A percentile compares a stretch with the other conserved stretches of the same genome.
phyloP scores from a whole-genome alignment of 1,140 invertebrate genomes.

The Trichonephila clavipes region DNA sequence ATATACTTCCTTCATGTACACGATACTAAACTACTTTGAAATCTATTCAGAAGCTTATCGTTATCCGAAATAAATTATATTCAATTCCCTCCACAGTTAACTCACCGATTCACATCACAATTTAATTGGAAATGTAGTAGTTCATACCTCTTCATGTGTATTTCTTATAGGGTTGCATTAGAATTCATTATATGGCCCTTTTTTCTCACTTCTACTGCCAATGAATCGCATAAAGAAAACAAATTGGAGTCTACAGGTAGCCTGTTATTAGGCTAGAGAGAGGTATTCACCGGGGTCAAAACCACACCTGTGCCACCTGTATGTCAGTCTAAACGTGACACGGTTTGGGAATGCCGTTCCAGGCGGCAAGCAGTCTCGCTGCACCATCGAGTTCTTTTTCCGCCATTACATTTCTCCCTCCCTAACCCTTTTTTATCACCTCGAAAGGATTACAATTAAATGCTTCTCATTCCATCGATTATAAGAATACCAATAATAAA shows the following conservation, averaged over 20 bases:
- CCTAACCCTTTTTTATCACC: neutral
- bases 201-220: neutral
- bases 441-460: conserved; percentile 38
- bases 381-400: neutral
- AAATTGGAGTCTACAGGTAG: conserved; percentile 10
- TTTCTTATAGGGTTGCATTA: too few species aligned
- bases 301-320: conserved; percentile 59
- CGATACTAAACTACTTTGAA: too few species aligned
- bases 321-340: conserved; percentile 37
- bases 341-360: neutral
- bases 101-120: too few species aligned
- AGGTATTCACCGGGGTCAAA: conserved; percentile 65
- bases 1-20: too few species aligned
- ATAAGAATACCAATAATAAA: neutral
- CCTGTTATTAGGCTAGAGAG: conserved; percentile 55
- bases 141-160: too few species aligned
- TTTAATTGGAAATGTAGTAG: too few species aligned
- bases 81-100: too few species aligned
- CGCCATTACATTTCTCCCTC: neutral
- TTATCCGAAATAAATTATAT: too few species aligned
- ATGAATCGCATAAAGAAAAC: neutral
- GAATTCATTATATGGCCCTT: neutral
- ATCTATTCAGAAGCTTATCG: too few species aligned
- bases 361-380: conserved; percentile 59
- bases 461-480: conserved; percentile 13